Conservation (phyloP, 2,797 vertebrate species). For the Okamejei kenojei region DNA sequence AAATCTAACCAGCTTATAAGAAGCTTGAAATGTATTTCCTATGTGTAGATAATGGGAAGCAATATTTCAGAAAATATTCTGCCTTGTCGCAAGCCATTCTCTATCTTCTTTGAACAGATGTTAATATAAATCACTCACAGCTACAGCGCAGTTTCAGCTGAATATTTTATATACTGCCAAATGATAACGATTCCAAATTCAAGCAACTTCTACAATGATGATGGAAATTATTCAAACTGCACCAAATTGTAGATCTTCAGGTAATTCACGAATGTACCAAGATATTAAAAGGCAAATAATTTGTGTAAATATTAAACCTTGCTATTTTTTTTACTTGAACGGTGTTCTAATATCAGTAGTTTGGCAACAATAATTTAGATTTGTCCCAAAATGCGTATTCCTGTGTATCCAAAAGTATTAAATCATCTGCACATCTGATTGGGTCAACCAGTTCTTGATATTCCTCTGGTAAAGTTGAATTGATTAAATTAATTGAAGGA, state of each 20-base stretch:
- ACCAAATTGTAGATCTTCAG: neutral
- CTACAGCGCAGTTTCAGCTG: neutral
- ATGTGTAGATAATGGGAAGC: neutral
- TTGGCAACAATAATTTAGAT: neutral
- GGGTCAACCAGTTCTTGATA: neutral
- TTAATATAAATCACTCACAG: constrained; percentile 2
- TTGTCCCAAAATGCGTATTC: neutral
- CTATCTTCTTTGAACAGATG: constrained; percentile 21
- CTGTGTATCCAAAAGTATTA: neutral
- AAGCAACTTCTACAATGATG: neutral
- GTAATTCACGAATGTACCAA: neutral
- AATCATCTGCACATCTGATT: neutral
- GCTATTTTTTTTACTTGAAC: neutral
- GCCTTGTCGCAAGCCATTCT: neutral
- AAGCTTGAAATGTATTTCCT: neutral
- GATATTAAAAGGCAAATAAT: neutral
- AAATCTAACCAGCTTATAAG: neutral
- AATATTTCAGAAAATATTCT: neutral
- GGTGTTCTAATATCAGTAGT: neutral
- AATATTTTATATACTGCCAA: neutral
- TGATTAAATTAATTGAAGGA: no score
- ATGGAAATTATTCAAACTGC: neutral
- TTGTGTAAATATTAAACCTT: neutral
- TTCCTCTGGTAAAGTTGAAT: no score
- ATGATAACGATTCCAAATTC: constrained; percentile 19